A percentile compares a stretch with the other conserved stretches of the same genome.
Conservation (phyloP, 2,113 vertebrate species). For the Urocitellus parryii region DNA sequence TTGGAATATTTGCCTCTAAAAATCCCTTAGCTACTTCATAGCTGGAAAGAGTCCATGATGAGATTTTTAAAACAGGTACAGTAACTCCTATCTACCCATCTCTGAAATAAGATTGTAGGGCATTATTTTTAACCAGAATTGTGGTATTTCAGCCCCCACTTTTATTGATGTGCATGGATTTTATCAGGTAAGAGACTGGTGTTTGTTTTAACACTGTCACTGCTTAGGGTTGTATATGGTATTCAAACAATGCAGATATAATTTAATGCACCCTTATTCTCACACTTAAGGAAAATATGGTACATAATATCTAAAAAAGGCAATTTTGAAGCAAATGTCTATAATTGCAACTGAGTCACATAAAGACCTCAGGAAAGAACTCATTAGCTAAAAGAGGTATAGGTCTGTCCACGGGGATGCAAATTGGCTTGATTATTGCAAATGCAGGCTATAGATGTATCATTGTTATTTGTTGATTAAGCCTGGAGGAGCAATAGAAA, state of each 20-base stretch:
- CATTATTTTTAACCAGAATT: background rate
- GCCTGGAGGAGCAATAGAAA: background rate
- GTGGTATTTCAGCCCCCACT: background rate
- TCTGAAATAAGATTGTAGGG: conserved; percentile 1
- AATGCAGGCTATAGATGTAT: background rate
- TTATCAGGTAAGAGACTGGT: background rate
- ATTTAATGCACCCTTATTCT: background rate
- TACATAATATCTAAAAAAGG: conserved; percentile 87
- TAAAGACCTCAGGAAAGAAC: conserved; percentile 88
- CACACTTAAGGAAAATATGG: conserved; percentile 85
- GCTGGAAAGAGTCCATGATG: background rate
- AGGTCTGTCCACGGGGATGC: background rate
- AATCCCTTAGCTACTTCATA: background rate
- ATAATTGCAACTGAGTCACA: conserved; percentile 89
- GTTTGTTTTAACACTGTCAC: background rate
- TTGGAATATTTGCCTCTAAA: background rate
- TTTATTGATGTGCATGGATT: background rate
- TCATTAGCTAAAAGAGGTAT: conserved; percentile 84
- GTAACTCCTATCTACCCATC: background rate
- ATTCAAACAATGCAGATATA: background rate
- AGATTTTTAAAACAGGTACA: background rate
- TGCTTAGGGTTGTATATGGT: background rate
- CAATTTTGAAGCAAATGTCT: conserved; percentile 86
- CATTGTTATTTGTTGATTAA: background rate
- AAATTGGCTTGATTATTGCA: background rate